phyloP scores from a whole-genome alignment of 1,140 invertebrate genomes.

The Mercenaria mercenaria region DNA sequence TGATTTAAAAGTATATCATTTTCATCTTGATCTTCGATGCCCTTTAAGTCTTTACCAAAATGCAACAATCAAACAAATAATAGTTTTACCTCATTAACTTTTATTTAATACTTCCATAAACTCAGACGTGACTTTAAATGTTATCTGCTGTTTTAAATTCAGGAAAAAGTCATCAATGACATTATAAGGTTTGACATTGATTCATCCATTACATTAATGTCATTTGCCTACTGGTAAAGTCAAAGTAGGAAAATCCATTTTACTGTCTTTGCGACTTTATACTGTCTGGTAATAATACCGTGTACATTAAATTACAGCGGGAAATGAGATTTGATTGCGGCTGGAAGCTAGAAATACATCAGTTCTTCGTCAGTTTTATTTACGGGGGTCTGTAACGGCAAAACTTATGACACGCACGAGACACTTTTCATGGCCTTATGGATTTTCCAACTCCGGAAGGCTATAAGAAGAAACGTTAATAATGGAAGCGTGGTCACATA shows the following conservation, averaged over 20 bases:
- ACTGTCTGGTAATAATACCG: neutral
- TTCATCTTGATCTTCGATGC: too few relatives aligned
- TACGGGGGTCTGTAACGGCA: neutral
- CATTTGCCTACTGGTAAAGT: neutral
- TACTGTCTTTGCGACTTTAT: neutral
- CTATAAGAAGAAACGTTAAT: neutral
- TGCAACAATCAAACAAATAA: too few relatives aligned
- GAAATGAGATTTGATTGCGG: neutral
- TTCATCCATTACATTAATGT: neutral
- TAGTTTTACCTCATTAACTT: too few relatives aligned
- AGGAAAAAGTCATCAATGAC: too few relatives aligned
- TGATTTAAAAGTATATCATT: too few relatives aligned
- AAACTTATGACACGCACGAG: slow-evolving; percentile 11
- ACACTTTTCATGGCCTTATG: neutral
- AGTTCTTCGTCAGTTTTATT: neutral
- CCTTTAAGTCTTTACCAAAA: too few relatives aligned
- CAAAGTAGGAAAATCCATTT: neutral
- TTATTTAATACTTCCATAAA: too few relatives aligned
- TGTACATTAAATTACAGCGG: neutral
- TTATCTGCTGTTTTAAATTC: too few relatives aligned
- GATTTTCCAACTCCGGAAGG: neutral
- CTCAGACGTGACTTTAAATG: too few relatives aligned
- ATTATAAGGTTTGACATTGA: neutral
- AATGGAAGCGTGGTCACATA: neutral
- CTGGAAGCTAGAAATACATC: neutral